These are phyloP conservation scores for Eustalomyia histrio DNA, from an alignment of 2,888 invertebrate species.

Conservation along the genomic window DNA sequence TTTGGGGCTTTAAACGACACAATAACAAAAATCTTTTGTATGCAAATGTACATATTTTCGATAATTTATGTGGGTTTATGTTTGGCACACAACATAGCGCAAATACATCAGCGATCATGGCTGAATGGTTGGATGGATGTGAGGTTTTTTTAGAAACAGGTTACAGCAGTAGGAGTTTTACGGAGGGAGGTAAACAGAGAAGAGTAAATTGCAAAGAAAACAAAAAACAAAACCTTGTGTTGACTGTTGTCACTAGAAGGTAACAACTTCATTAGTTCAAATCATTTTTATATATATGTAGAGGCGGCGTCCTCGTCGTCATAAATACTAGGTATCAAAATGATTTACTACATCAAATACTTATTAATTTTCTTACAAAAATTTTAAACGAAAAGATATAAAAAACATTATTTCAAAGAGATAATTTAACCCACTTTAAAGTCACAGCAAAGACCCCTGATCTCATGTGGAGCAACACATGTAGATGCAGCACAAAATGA, in stretches of 20 bases:
- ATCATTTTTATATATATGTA: conserved; percentile 21
- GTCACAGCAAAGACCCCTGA: neutral
- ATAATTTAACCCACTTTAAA: conserved; percentile 1
- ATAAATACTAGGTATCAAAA: conserved; percentile 31
- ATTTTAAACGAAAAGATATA: neutral
- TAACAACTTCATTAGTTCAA: conserved; percentile 48
- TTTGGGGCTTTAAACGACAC: conserved; percentile 11
- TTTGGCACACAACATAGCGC: conserved; percentile 22
- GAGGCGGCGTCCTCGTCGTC: conserved; percentile 26
- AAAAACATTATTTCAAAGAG: neutral
- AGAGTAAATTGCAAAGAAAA: neutral
- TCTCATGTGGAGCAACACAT: neutral
- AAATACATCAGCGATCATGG: conserved; percentile 33
- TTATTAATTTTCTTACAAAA: conserved; percentile 9
- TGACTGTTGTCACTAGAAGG: conserved; percentile 26
- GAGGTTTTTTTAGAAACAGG: conserved; percentile 12
- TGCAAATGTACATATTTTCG: conserved; percentile 16
- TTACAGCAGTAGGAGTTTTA: conserved; percentile 30
- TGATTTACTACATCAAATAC: conserved; percentile 34
- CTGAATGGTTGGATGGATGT: neutral
- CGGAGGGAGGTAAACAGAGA: neutral
- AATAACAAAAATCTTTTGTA: conserved; percentile 26
- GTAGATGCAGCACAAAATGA: neutral
- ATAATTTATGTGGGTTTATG: conserved; percentile 54
- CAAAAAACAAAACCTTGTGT: neutral